These are phyloP conservation scores for Serrognathus titanus DNA, from an alignment of 2,888 invertebrate species.

Conservation along the genomic window DNA sequence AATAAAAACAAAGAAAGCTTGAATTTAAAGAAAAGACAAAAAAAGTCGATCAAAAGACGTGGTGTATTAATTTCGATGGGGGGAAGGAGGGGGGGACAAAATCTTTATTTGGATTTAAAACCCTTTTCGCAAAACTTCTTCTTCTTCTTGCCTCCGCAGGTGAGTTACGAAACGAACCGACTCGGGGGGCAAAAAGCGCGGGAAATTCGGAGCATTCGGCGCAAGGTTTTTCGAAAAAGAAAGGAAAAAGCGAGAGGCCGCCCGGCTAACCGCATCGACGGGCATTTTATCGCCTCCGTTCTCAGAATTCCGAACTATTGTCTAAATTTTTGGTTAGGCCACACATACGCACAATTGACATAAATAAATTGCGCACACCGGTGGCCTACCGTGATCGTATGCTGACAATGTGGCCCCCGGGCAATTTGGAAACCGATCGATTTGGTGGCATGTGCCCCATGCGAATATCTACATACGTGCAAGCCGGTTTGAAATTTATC, in stretches of 20 bases:
- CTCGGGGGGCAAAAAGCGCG: too few relatives aligned
- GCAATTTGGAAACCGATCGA: background rate
- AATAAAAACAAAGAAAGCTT: too few relatives aligned
- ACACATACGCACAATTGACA: constrained; percentile 21
- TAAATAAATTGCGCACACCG: constrained; percentile 19
- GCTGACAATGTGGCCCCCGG: constrained; percentile 12
- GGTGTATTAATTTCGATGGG: too few relatives aligned
- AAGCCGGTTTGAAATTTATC: background rate
- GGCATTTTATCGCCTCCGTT: constrained; percentile 24
- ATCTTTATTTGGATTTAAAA: too few relatives aligned
- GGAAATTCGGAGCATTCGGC: too few relatives aligned
- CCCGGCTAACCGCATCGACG: constrained; percentile 12
- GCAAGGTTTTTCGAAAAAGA: constrained; percentile 1
- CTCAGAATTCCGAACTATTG: constrained; percentile 23
- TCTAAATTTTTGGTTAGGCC: constrained; percentile 23
- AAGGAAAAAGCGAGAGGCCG: constrained; percentile 4
- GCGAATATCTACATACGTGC: background rate
- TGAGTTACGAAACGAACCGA: too few relatives aligned
- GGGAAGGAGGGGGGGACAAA: too few relatives aligned
- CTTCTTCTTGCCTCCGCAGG: too few relatives aligned
- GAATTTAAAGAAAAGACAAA: too few relatives aligned
- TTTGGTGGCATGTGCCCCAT: background rate
- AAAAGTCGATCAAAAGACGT: too few relatives aligned
- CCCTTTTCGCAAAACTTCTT: too few relatives aligned
- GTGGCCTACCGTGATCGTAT: constrained; percentile 19